Evolutionary conservation across 2,888 invertebrate species (phyloP).

Genomic region (Diogma glabrata): DNA sequence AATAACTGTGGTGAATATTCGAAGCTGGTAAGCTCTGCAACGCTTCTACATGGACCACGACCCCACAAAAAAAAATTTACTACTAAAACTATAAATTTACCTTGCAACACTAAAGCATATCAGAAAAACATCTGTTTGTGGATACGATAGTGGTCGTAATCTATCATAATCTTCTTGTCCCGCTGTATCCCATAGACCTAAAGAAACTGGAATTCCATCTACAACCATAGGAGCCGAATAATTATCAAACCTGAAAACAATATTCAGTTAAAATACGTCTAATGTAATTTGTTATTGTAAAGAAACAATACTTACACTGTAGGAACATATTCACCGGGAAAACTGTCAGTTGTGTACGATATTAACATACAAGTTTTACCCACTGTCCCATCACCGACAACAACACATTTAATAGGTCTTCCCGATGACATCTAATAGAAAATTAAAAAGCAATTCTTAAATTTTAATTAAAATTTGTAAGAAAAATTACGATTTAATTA

Average conservation of each 20-base stretch:
- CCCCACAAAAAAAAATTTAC: neutral
- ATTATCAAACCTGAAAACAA: constrained; percentile 77
- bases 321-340: constrained; percentile 90
- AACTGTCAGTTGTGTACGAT: constrained; percentile 85
- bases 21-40: too few species aligned
- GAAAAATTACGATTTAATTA: too few species aligned
- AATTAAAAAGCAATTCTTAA: too few species aligned
- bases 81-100: too few species aligned
- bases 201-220: constrained; percentile 91
- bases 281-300: constrained; percentile 16
- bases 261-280: neutral
- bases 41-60: too few species aligned
- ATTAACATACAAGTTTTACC: constrained; percentile 92
- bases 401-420: constrained; percentile 77
- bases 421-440: constrained; percentile 89
- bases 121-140: constrained; percentile 98
- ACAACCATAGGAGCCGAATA: constrained; percentile 98
- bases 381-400: constrained; percentile 86
- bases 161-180: constrained; percentile 97
- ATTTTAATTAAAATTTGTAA: too few species aligned
- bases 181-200: constrained; percentile 97
- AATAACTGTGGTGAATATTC: too few species aligned
- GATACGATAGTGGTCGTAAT: constrained; percentile 90
- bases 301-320: constrained; percentile 71
- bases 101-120: constrained; percentile 97